Conservation (phyloP, 2,113 vertebrate species). For the Phrynosoma platyrhinos region DNA sequence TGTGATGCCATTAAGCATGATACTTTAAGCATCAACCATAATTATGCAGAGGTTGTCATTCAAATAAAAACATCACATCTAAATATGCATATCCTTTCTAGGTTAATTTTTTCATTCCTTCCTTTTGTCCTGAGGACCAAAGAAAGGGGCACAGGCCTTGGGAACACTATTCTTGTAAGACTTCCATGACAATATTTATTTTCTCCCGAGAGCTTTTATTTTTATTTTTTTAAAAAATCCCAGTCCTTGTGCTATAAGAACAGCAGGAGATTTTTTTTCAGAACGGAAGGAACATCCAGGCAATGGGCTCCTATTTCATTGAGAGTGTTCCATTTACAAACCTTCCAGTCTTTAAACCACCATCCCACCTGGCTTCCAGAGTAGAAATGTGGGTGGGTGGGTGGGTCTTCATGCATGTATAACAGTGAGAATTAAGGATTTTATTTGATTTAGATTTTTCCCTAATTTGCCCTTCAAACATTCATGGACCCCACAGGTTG, state of each 20-base stretch:
- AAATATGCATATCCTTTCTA: too few species aligned
- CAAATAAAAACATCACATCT: too few species aligned
- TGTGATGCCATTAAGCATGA: too few species aligned
- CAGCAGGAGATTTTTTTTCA: not conserved
- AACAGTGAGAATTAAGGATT: not conserved
- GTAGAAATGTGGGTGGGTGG: not conserved
- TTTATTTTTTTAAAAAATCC: not conserved
- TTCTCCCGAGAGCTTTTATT: too few species aligned
- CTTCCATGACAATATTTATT: not conserved
- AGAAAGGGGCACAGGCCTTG: too few species aligned
- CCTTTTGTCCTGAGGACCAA: too few species aligned
- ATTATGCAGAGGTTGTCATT: too few species aligned
- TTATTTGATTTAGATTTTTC: not conserved
- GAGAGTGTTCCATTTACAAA: not conserved
- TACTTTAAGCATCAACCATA: too few species aligned
- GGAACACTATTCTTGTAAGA: too few species aligned
- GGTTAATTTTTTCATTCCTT: too few species aligned
- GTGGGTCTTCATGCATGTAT: not conserved
- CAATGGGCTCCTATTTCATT: not conserved
- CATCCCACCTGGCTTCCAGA: not conserved
- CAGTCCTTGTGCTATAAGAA: not conserved
- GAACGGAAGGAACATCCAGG: not conserved
- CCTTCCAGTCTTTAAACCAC: not conserved
- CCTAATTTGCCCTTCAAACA: not conserved
- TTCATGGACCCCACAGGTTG: not conserved